Conservation (phyloP, 2,113 vertebrate species). For the Sturnus vulgaris region DNA sequence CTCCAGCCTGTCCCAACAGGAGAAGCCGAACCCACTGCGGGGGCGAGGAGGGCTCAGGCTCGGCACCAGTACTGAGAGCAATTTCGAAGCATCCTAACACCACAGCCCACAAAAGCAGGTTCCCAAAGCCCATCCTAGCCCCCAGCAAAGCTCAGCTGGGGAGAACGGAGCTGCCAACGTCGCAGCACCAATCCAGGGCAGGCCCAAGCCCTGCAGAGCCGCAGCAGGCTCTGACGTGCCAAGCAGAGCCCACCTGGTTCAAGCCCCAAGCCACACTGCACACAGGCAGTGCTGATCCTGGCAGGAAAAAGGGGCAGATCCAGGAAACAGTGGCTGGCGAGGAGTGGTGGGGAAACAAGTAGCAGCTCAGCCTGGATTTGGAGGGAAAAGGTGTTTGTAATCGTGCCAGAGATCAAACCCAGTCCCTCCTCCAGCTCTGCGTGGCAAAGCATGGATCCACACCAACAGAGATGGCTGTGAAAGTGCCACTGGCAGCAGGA, state of each 20-base stretch:
- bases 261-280: background rate
- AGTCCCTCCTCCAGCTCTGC: background rate
- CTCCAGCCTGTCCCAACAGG: background rate
- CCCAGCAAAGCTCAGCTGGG: background rate
- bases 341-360: background rate
- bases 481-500: rapidly evolving
- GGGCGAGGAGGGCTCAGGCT: background rate
- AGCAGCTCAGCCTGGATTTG: slow-evolving; percentile 19
- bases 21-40: background rate
- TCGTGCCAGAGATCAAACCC: background rate
- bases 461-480: rapidly evolving
- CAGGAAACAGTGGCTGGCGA: background rate
- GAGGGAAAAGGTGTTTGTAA: background rate
- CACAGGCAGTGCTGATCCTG: background rate
- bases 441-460: rapidly evolving
- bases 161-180: rapidly evolving
- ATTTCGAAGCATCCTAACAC: background rate
- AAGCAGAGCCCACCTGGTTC: background rate
- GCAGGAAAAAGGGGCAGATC: background rate
- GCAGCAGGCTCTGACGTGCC: background rate
- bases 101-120: rapidly evolving
- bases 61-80: background rate
- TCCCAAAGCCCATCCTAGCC: background rate
- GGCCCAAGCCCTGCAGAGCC: background rate
- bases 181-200: background rate